Evolutionary conservation across 2,797 vertebrate genomes (phyloP), one percentile per base, ranked within the genome.

Genomic region (Anas bahamensis): DNA sequence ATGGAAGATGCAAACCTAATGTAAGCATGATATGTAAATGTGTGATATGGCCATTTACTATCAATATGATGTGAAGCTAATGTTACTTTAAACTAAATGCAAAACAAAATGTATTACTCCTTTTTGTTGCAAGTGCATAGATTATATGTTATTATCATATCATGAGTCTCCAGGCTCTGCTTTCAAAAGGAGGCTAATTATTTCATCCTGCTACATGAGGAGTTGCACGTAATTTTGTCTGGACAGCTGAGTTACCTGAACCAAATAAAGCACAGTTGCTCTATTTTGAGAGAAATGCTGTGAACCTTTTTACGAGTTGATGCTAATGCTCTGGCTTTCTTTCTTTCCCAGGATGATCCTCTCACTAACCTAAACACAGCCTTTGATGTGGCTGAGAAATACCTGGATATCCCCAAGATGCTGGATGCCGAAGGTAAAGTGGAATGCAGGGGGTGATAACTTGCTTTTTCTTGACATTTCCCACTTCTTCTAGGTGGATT

Each of bases 341-440:
- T 88, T 80, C 63, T 86, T 96, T 89, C 59, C 24, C 95, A 99
- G 99, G 99, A 99, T 61, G 99, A 99, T 96, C 99, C 99, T 75
- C 98, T 99, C 97, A 99, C 99, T 96, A 99, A 99, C 95, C 98
- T 99, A 96, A 99, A 99, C 97, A 99, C 99, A 57, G 99, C 99
- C 90, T 99, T 99, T 85, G 99, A 99, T 52, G 99, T 99, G 93
- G 99, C 99, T 46, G 99, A 99, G 96, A 99, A 99, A 86, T 99
- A 99, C 66, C 97, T 99, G 96, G 99, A 99, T 98, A 99, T 99
- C 95, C 99, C 99, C n/a, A 99, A 99, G 96, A 99, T 99, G 99
- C 95, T 99, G 98, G 99, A 99, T 77, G 99, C 99, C 93, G 99
- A 99, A 98, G 99, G 99, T 99, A 97, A 98, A 89, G 87, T 93